Conservation (phyloP, 2,113 vertebrate species). For the Macroglossus sobrinus region DNA sequence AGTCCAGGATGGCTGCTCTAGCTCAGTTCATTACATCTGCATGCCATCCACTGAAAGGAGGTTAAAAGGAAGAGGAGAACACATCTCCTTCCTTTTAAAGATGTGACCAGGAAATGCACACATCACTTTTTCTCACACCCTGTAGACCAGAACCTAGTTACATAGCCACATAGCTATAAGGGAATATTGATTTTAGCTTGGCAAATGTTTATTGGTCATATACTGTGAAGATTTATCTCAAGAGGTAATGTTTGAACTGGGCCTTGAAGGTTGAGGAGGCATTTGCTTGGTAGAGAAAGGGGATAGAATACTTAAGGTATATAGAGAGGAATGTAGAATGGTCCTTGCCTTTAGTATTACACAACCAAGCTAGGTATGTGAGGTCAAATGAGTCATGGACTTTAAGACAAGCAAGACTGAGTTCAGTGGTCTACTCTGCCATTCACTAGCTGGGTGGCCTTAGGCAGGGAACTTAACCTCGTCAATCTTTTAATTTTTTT, state of each 20-base stretch:
- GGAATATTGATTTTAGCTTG: background rate
- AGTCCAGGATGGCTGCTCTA: background rate
- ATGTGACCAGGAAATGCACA: background rate
- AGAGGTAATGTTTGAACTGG: background rate
- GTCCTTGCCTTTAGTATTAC: background rate
- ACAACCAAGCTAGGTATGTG: background rate
- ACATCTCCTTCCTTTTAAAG: background rate
- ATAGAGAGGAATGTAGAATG: background rate
- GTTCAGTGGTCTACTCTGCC: background rate
- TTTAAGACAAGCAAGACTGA: background rate
- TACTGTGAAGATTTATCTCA: background rate
- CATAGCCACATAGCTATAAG: background rate
- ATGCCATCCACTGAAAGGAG: background rate
- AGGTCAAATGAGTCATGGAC: background rate
- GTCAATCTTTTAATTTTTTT: background rate
- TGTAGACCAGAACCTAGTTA: background rate
- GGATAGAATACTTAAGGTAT: background rate
- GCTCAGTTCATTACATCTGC: background rate
- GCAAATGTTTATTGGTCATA: background rate
- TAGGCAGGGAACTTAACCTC: background rate
- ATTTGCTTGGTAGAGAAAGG: background rate
- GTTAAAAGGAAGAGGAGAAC: background rate
- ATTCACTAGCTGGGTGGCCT: background rate
- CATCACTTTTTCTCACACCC: background rate
- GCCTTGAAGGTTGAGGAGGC: background rate